Percentiles rank a stretch among this genome's conserved stretches.
Evolutionary conservation across 2,888 invertebrate species (phyloP).

Genomic region (Anaspis maculata): DNA sequence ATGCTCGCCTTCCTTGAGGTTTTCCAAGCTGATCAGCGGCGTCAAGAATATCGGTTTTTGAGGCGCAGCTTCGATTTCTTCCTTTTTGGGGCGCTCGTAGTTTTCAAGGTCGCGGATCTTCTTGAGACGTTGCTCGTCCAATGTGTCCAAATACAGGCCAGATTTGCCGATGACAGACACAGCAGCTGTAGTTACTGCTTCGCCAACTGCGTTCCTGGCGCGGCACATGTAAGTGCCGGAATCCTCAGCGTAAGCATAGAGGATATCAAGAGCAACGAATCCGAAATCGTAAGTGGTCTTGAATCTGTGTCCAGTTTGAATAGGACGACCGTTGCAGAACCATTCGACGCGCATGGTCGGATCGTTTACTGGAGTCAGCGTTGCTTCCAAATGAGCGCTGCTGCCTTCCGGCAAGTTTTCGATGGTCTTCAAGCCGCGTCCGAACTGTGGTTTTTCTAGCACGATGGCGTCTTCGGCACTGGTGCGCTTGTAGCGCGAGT

Average conservation of each 20-base stretch:
- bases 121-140: constrained; percentile 82
- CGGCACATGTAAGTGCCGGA: constrained; percentile 95
- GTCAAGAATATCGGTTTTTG: constrained; percentile 89
- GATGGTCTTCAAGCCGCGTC: constrained; percentile 75
- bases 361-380: constrained; percentile 93
- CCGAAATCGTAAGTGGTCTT: constrained; percentile 97
- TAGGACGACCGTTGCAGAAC: constrained; percentile 91
- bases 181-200: constrained; percentile 88
- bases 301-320: constrained; percentile 90
- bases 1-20: constrained; percentile 81
- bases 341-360: constrained; percentile 98
- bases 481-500: constrained; percentile 64
- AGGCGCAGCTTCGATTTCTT: constrained; percentile 66
- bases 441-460: constrained; percentile 83
- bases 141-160: constrained; percentile 76
- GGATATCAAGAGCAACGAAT: constrained; percentile 90
- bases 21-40: constrained; percentile 76
- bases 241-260: constrained; percentile 95
- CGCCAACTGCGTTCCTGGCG: constrained; percentile 90
- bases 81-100: constrained; percentile 66
- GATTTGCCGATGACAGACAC: constrained; percentile 80
- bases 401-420: constrained; percentile 79
- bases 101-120: constrained; percentile 82
- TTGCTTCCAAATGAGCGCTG: constrained; percentile 87
- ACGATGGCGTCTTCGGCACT: constrained; percentile 65